A percentile compares a stretch with the other conserved stretches of the same genome.
Evolutionary conservation across 2,888 invertebrate genomes (phyloP).

Genomic region (Zhuqinia jingwanae): DNA sequence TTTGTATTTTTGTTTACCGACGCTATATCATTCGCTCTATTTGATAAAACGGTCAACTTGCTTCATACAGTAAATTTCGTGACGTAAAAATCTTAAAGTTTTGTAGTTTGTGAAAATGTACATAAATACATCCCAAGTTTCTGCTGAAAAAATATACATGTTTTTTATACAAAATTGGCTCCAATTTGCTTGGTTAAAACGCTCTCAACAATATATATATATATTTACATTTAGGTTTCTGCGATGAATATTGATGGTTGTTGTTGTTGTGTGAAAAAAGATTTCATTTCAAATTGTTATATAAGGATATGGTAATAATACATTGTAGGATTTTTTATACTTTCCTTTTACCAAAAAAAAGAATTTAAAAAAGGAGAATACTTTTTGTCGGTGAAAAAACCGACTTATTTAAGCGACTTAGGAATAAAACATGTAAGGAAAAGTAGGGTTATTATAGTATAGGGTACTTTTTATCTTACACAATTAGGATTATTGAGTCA

Average conservation of each 20-base stretch:
- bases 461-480: no score
- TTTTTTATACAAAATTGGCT: background rate
- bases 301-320: no score
- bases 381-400: no score
- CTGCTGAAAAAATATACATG: slow-evolving; percentile 25
- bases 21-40: background rate
- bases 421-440: no score
- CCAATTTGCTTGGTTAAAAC: background rate
- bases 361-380: no score
- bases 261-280: slow-evolving; percentile 37
- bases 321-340: no score
- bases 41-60: slow-evolving; percentile 70
- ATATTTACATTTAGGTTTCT: background rate
- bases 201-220: background rate
- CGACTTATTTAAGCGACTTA: no score
- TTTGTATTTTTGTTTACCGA: background rate
- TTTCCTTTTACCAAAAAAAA: no score
- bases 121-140: slow-evolving; percentile 53
- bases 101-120: background rate
- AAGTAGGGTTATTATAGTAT: no score
- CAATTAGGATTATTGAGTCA: no score
- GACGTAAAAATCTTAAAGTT: background rate
- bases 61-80: slow-evolving; percentile 5
- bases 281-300: background rate
- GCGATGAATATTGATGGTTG: background rate